A percentile compares a stretch with the other conserved stretches of the same genome.
Evolutionary conservation across 2,113 vertebrate species (phyloP).

Genomic region (Ctenodactylus gundi): DNA sequence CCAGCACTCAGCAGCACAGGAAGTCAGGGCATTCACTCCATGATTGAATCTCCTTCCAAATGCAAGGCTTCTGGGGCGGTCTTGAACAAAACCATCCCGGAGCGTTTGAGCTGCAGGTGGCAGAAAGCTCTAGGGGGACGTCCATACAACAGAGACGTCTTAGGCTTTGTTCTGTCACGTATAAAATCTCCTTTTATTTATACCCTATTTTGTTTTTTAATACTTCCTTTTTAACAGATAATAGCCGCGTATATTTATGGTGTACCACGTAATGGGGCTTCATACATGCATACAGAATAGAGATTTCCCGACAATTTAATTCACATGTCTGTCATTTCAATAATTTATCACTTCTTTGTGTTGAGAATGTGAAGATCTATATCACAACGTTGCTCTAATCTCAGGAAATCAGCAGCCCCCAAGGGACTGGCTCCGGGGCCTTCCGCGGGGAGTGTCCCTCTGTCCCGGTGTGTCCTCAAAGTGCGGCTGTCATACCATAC

Average conservation of each 20-base stretch:
- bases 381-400: neutral
- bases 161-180: neutral
- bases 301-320: neutral
- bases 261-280: no score
- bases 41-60: no score
- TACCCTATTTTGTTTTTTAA: neutral
- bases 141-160: neutral
- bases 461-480: no score
- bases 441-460: neutral
- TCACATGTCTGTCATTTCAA: neutral
- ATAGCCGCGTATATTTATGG: neutral
- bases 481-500: no score
- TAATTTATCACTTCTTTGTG: neutral
- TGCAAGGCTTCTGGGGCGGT: no score
- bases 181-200: neutral
- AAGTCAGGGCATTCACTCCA: no score
- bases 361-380: neutral
- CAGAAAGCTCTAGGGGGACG: neutral
- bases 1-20: no score
- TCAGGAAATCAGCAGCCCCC: neutral
- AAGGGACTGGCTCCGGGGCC: neutral
- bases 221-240: neutral
- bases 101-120: neutral
- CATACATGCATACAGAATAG: no score
- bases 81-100: accelerated